Evolutionary conservation across 2,888 invertebrate genomes (phyloP).

Genomic region (Tinea semifulvella): DNA sequence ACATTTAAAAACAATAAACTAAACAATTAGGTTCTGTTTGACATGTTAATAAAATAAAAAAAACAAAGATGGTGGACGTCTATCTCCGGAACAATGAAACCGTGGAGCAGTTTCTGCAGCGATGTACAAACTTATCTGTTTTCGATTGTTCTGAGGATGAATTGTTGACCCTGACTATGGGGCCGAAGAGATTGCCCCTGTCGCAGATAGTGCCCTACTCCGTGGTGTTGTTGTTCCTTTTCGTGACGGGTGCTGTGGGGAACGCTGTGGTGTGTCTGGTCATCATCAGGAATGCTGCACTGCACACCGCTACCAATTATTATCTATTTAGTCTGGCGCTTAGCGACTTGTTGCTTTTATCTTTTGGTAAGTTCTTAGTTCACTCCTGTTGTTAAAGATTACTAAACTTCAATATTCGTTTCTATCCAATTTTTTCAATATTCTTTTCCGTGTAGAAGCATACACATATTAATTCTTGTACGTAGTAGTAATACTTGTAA

Average conservation of each 20-base stretch:
- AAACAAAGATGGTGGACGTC: conserved; percentile 1
- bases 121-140: conserved; percentile 43
- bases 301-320: conserved; percentile 93
- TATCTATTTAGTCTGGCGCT: conserved; percentile 90
- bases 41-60: no score
- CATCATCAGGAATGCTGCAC: conserved; percentile 78
- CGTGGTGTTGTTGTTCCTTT: conserved; percentile 77
- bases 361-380: conserved; percentile 77
- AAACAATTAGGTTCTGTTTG: no score
- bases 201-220: conserved; percentile 69
- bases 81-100: neutral
- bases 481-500: no score
- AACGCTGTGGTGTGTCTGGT: conserved; percentile 87
- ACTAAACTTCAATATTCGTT: no score
- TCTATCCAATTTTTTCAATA: no score
- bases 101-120: neutral
- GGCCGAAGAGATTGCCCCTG: conserved; percentile 69
- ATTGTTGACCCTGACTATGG: conserved; percentile 66
- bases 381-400: no score
- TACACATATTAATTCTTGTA: no score
- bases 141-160: conserved; percentile 70
- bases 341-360: conserved; percentile 82
- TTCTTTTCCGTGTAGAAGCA: no score
- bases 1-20: no score
- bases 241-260: conserved; percentile 84